Percentiles rank a stretch among this genome's conserved stretches.
Conservation (phyloP, 2,113 vertebrate species). For the Leptocoma aspasia region DNA sequence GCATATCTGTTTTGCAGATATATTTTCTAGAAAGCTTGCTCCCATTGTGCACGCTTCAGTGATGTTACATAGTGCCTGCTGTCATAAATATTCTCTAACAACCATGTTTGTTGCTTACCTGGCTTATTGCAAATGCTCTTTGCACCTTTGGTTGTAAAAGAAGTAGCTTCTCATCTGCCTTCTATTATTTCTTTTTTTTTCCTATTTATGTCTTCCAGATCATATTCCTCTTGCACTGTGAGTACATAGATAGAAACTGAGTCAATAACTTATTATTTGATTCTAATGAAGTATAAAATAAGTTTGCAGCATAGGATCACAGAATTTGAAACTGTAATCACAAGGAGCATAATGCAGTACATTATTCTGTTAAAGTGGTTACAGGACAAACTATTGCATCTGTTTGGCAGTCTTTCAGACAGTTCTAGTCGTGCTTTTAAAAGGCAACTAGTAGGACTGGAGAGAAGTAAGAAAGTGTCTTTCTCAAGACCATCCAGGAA, state of each 20-base stretch:
- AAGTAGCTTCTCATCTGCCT: slow-evolving; percentile 49
- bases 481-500: background rate
- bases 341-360: background rate
- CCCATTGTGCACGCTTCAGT: slow-evolving; percentile 47
- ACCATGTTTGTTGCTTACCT: slow-evolving; percentile 53
- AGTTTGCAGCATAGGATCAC: background rate
- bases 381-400: background rate
- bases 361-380: background rate
- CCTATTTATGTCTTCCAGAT: slow-evolving; percentile 50
- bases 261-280: slow-evolving; percentile 5
- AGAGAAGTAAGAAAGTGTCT: background rate
- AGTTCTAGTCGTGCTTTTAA: background rate
- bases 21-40: slow-evolving; percentile 55
- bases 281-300: background rate
- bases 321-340: background rate
- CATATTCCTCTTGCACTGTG: slow-evolving; percentile 35
- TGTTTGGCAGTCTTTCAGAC: background rate
- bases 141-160: slow-evolving; percentile 43
- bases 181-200: slow-evolving; percentile 18
- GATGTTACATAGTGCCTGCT: slow-evolving; percentile 44
- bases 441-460: background rate
- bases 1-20: slow-evolving; percentile 50
- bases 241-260: slow-evolving; percentile 18
- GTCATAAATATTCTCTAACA: slow-evolving; percentile 62
- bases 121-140: slow-evolving; percentile 59